Percentiles rank a stretch among this genome's conserved stretches.
phyloP scores from a whole-genome alignment of 2,797 vertebrate genomes.

The Hapalemur alaotrensis region DNA sequence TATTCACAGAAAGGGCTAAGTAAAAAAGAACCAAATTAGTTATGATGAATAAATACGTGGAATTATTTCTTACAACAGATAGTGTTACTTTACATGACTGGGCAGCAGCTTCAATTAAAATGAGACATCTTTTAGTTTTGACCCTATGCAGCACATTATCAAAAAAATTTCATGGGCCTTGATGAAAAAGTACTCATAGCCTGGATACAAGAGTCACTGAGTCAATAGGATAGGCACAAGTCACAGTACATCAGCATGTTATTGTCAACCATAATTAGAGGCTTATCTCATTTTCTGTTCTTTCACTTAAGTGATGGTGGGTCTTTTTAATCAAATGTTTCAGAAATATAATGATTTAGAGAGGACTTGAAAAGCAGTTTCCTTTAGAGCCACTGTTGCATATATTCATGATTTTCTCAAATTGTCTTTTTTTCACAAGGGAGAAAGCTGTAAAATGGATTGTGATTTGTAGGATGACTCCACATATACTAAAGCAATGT shows the following conservation, averaged over 20 bases:
- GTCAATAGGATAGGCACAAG: background rate
- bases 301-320: background rate
- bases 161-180: background rate
- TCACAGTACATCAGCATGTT: background rate
- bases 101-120: background rate
- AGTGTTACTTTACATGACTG: background rate
- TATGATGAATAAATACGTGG: background rate
- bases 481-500: background rate
- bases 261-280: background rate
- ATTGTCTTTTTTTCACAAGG: background rate
- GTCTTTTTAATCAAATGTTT: background rate
- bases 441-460: background rate
- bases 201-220: background rate
- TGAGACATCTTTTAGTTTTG: background rate
- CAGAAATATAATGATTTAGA: background rate
- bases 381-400: background rate
- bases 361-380: background rate
- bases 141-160: background rate
- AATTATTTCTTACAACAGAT: background rate
- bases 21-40: background rate
- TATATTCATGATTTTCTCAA: conserved; percentile 8
- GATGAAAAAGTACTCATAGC: background rate
- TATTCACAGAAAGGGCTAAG: background rate
- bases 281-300: background rate
- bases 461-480: background rate